Evolutionary conservation across 2,888 invertebrate species (phyloP).

Genomic region (Napeogenes inachia): DNA sequence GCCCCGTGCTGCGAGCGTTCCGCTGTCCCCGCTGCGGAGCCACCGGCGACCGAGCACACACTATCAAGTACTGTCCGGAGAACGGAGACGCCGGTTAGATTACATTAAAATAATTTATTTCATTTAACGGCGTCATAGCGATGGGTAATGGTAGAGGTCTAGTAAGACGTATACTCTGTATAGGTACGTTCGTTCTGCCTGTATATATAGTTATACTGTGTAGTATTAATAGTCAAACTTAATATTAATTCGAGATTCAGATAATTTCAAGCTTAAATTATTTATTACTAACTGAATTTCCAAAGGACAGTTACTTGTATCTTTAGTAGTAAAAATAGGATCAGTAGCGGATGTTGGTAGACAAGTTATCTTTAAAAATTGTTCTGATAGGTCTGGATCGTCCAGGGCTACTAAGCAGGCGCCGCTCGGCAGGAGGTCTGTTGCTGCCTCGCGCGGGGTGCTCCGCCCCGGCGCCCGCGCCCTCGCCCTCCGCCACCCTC

Average conservation of each 20-base stretch:
- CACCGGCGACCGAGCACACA: constrained; percentile 85
- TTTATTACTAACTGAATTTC: too few relatives aligned
- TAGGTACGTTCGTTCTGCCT: too few relatives aligned
- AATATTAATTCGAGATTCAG: too few relatives aligned
- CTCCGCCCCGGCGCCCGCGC: constrained; percentile 44
- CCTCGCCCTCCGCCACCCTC: constrained; percentile 38
- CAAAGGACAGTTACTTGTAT: too few relatives aligned
- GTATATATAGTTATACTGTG: too few relatives aligned
- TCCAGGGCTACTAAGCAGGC: constrained; percentile 42
- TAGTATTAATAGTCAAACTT: too few relatives aligned
- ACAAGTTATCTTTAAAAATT: neutral
- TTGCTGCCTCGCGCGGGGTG: constrained; percentile 25
- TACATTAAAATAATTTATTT: neutral
- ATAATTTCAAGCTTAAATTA: too few relatives aligned
- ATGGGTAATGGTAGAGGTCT: neutral
- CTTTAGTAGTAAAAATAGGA: too few relatives aligned
- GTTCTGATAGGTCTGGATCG: constrained; percentile 43
- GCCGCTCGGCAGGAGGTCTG: constrained; percentile 46
- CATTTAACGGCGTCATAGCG: neutral
- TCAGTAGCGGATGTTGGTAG: neutral
- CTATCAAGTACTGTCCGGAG: constrained; percentile 85
- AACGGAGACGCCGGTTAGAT: constrained; percentile 35
- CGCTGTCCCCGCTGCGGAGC: constrained; percentile 83
- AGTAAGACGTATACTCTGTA: too few relatives aligned
- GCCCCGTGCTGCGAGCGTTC: constrained; percentile 83